Evolutionary conservation across 2,888 invertebrate species (phyloP), one percentile per base, ranked within the genome.

Genomic region (Arge pagana): DNA sequence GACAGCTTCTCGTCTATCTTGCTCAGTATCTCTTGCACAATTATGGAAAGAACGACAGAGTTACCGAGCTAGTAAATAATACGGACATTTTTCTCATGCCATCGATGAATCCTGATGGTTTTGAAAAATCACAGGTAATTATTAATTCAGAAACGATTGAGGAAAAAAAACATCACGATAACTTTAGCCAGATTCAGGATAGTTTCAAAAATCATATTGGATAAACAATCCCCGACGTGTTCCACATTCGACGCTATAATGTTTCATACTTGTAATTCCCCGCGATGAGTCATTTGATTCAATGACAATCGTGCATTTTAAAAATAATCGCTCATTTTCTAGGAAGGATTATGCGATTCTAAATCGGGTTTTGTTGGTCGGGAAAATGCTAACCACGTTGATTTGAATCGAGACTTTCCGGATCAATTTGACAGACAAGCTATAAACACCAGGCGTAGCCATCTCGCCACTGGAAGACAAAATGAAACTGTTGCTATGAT

Each of bases 31-130:
- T 99, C 49, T 80, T 96, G 42, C 77, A 81, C 6, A 90, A 89
- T 70, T 91, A 90, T 70, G 86, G 85, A 2, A 84, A 80, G 51
- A 82, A 83, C 63, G 80, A 83, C 0, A 80, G 90, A 50, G 82
- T 96, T 15, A 88, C 90, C 0, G 81, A 80, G 53, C 77, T 99
- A 50, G 83, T 99, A 1, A 87, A 97, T 69, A 81, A 78, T 3
- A 96, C 95, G 0, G 91, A 97, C 71, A 93, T 99, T 58, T 96
- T 89, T 77, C 79, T 99, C 65, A 90, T 99, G 93, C 97, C 98
- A 0, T 90, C 95, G 0, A 86, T 99, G 85, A 99, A 99, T 80
- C 99, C 99, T 26, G 91, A 99, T 83, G 99, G 99, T 11, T 97
- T 88, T 80, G 93, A 92, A 72, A 83, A 81, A 51, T 90, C 96